Evolutionary conservation across 2,888 invertebrate genomes (phyloP), one percentile per base, ranked within the genome.

Genomic region (Pharmacophagus antenor): DNA sequence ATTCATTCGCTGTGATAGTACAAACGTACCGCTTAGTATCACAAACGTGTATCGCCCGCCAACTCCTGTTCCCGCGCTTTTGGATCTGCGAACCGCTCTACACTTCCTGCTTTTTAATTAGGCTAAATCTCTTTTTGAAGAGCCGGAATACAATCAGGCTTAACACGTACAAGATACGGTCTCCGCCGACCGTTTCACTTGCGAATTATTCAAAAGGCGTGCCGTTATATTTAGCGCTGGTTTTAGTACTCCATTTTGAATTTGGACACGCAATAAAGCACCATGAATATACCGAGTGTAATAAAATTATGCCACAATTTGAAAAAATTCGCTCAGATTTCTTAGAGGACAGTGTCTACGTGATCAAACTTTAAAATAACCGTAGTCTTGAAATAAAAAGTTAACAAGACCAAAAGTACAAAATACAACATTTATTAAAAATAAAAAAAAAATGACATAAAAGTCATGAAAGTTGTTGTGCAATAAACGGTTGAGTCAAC

Each of bases 61-160:
- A 70, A 71, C 65, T 65, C 49, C 67, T 67, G 59, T 56, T 63
- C 57, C 63, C 67, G 66, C 47, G 53, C 61, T 64, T 65, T 68
- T 67, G 66, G 61, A 77, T 76, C 64, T 37, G 58, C 15, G 60
- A 47, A 62, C 56, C 47, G 48, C 41, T 31, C 56, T 64, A 58
- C 68, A 70, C 70, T 80, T 79, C 80, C 80, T 78, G 73, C 72
- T 77, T 68, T 69, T 68, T 73, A 73, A 76, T 78, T 76, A 74
- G 69, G 63, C 52, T 56, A 62, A 58, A 65, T 66, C 56, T 68
- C 46, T 60, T 63, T 47, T 27, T 44, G 37, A 31, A 37, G 5
- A 31, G 21, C 44, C 25, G 37, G 22, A 17, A 27, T 5, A 17
- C 7, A 31, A 41, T 53, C 52, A 23, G 21, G 18, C 47, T 21